phyloP scores from a whole-genome alignment of 2,888 invertebrate species.

The Hetaerina titia region DNA sequence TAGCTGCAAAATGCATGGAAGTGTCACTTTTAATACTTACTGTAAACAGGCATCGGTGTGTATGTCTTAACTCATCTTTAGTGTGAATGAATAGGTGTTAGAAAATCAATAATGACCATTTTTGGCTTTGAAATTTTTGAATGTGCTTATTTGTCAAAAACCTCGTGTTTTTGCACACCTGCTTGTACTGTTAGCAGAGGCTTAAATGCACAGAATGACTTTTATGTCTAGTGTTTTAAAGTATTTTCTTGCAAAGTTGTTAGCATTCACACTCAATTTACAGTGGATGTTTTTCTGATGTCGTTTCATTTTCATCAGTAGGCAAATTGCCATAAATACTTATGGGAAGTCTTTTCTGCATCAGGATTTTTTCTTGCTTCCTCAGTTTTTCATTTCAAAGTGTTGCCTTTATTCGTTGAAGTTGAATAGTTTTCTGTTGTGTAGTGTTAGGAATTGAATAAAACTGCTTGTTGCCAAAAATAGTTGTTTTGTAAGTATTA shows the following conservation, averaged over 20 bases:
- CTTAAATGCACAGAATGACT: slow-evolving; percentile 63
- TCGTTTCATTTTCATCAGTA: slow-evolving; percentile 21
- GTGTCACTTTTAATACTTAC: neutral
- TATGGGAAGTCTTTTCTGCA: slow-evolving; percentile 12
- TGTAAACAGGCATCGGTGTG: slow-evolving; percentile 7
- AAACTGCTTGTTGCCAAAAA: neutral
- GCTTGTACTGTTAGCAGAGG: slow-evolving; percentile 61
- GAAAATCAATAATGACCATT: slow-evolving; percentile 40
- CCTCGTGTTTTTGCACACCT: slow-evolving; percentile 65
- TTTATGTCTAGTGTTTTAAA: slow-evolving; percentile 61
- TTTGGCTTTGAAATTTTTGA: slow-evolving; percentile 59
- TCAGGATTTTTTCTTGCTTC: slow-evolving; percentile 37
- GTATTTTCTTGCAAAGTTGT: slow-evolving; percentile 61
- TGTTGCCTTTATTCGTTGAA: neutral
- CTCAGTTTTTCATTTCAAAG: neutral
- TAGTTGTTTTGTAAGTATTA: neutral
- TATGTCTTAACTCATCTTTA: slow-evolving; percentile 48
- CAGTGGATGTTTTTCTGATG: slow-evolving; percentile 58
- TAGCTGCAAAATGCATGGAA: neutral
- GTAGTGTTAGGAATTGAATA: slow-evolving; percentile 29
- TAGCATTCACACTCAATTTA: slow-evolving; percentile 56
- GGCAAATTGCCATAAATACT: neutral
- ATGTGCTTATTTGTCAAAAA: slow-evolving; percentile 62
- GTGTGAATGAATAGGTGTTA: slow-evolving; percentile 65
- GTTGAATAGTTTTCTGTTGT: neutral